phyloP scores from a whole-genome alignment of 2,888 invertebrate species.

The Cyaniris semiargus region DNA sequence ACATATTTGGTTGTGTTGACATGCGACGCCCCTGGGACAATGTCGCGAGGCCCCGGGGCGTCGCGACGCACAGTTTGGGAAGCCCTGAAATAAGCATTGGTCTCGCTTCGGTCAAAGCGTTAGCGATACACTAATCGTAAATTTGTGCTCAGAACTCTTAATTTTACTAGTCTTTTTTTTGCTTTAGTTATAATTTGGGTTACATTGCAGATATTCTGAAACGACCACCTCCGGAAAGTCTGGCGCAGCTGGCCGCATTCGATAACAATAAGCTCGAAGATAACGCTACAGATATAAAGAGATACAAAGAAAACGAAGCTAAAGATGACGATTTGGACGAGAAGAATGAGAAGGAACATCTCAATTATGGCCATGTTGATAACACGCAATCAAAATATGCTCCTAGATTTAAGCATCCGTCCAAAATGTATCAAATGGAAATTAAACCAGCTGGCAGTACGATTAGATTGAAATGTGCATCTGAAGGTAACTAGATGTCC shows the following conservation, averaged over 20 bases:
- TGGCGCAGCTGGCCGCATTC: slow-evolving; percentile 56
- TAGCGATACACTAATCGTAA: no score
- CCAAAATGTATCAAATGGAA: slow-evolving; percentile 65
- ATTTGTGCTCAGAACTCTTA: no score
- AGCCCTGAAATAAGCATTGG: no score
- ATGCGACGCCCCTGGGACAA: no score
- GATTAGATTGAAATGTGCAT: slow-evolving; percentile 86
- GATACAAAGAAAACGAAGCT: slow-evolving; percentile 52
- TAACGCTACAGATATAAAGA: slow-evolving; percentile 46
- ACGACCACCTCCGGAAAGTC: slow-evolving; percentile 56
- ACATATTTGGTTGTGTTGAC: no score
- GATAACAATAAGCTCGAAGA: slow-evolving; percentile 52
- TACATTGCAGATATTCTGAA: not conserved
- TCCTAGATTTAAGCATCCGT: slow-evolving; percentile 67
- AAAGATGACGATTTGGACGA: slow-evolving; percentile 61
- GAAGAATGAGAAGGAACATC: slow-evolving; percentile 61
- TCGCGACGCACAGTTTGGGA: no score
- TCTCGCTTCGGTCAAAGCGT: no score
- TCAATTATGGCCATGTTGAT: slow-evolving; percentile 65
- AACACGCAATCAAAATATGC: slow-evolving; percentile 61
- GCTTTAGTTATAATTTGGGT: not conserved
- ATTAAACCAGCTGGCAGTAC: slow-evolving; percentile 90
- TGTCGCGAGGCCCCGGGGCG: no score
- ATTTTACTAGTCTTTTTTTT: no score
- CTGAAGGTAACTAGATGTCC: slow-evolving; percentile 68